These are phyloP conservation scores for Oikopleura dioica DNA, from an alignment of 23 tunicate genomes.

Conservation along the genomic window DNA sequence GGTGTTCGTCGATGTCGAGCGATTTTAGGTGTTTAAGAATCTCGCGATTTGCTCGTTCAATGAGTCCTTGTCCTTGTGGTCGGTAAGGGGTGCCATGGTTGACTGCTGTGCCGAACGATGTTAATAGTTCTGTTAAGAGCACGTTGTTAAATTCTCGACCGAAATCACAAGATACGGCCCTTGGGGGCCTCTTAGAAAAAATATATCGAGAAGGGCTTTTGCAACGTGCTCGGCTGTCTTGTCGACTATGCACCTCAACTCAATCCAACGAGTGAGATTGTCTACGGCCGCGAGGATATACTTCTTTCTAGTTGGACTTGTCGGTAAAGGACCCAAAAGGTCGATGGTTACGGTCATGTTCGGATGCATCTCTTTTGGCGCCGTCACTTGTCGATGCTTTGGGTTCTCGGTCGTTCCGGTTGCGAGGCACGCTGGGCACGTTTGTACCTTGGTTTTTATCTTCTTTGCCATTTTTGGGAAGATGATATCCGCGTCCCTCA, in stretches of 20 bases:
- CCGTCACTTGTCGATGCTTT: background rate
- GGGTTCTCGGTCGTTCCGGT: background rate
- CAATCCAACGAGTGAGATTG: background rate
- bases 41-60: background rate
- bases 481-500: background rate
- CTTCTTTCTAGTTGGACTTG: background rate
- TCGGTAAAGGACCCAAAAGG: background rate
- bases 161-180: background rate
- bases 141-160: background rate
- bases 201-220: background rate
- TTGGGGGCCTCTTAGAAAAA: background rate
- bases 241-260: background rate
- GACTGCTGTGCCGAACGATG: background rate
- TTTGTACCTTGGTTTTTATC: background rate
- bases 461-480: background rate
- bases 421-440: background rate
- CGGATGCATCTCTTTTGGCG: background rate
- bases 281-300: background rate
- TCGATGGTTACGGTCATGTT: background rate
- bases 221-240: slow-evolving; percentile 1
- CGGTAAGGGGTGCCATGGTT: background rate
- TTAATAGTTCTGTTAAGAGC: background rate
- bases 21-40: background rate
- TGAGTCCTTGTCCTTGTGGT: background rate
- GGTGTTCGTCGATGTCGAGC: background rate